These are phyloP conservation scores for Manduca sexta DNA, from an alignment of 1,140 invertebrate genomes.

Conservation along the genomic window DNA sequence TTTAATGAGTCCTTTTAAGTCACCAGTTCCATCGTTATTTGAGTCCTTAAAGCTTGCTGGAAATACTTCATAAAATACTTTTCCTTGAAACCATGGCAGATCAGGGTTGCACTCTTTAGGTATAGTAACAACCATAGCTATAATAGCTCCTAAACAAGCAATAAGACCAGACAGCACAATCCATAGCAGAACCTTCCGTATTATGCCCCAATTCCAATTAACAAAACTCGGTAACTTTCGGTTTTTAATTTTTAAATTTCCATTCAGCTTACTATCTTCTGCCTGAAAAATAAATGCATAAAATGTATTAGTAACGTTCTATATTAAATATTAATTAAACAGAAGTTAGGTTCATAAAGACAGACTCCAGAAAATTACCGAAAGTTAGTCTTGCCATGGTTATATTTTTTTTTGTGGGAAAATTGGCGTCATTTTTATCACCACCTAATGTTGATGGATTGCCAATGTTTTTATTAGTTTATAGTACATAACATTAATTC, in stretches of 20 bases:
- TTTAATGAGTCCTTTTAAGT: constrained; percentile 79
- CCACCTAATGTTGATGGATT: too few relatives aligned
- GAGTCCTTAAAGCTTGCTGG: constrained; percentile 87
- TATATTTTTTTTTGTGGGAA: too few relatives aligned
- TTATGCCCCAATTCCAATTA: constrained; percentile 87
- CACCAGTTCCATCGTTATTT: constrained; percentile 82
- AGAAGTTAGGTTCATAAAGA: too few relatives aligned
- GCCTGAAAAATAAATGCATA: constrained; percentile 40
- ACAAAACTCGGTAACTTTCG: constrained; percentile 76
- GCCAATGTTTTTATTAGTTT: too few relatives aligned
- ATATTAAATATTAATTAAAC: too few relatives aligned
- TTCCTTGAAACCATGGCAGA: constrained; percentile 86
- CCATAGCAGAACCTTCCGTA: constrained; percentile 82
- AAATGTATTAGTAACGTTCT: too few relatives aligned
- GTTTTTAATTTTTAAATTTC: constrained; percentile 44
- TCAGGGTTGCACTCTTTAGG: constrained; percentile 81
- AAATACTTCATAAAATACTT: constrained; percentile 88
- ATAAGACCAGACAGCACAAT: constrained; percentile 79
- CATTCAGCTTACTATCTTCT: constrained; percentile 60
- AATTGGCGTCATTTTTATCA: too few relatives aligned
- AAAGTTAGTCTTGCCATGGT: too few relatives aligned
- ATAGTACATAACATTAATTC: too few relatives aligned
- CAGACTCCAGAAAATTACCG: too few relatives aligned
- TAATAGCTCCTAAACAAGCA: constrained; percentile 80
- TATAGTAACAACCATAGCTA: constrained; percentile 80